Conservation (phyloP, 2,113 vertebrate genomes). For the Boleophthalmus pectinirostris region DNA sequence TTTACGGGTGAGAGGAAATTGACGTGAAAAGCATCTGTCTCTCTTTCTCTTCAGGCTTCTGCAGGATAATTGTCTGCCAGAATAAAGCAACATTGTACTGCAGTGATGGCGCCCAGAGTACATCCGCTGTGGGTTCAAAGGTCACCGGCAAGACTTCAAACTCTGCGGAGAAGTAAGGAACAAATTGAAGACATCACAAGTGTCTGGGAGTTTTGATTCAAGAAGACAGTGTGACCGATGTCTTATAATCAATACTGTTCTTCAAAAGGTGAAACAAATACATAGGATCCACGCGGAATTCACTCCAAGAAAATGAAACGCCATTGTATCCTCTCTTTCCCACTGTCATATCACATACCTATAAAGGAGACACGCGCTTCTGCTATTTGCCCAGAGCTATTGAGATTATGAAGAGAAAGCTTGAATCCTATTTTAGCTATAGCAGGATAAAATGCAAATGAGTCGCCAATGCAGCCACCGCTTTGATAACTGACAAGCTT, state of each 20-base stretch:
- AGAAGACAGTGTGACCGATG: conserved; percentile 11
- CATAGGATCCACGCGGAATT: conserved; percentile 28
- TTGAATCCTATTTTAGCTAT: conserved; percentile 33
- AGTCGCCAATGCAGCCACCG: conserved; percentile 14
- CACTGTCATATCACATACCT: conserved; percentile 23
- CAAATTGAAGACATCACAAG: conserved; percentile 37
- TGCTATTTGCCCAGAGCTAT: conserved; percentile 17
- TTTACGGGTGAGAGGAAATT: conserved; percentile 45
- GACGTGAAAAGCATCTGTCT: conserved; percentile 49
- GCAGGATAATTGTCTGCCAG: conserved; percentile 70
- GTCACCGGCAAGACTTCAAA: conserved; percentile 56
- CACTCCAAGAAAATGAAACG: conserved; percentile 13
- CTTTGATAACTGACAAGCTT: conserved; percentile 21
- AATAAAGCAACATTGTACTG: conserved; percentile 55
- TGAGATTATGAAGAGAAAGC: conserved; percentile 28
- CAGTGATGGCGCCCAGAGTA: conserved; percentile 8
- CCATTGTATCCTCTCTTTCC: conserved; percentile 11
- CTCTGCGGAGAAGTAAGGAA: conserved; percentile 36
- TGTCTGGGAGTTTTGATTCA: conserved; percentile 24
- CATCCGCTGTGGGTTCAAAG: conserved; percentile 25
- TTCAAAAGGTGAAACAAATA: conserved; percentile 38
- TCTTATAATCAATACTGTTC: conserved; percentile 38
- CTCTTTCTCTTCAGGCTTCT: conserved; percentile 35
- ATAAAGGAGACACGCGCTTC: conserved; percentile 19
- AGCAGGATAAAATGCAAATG: conserved; percentile 31